Base-by-base conservation (phyloP, 2,797 vertebrate genomes). In the Argyrosomus regius region DNA sequence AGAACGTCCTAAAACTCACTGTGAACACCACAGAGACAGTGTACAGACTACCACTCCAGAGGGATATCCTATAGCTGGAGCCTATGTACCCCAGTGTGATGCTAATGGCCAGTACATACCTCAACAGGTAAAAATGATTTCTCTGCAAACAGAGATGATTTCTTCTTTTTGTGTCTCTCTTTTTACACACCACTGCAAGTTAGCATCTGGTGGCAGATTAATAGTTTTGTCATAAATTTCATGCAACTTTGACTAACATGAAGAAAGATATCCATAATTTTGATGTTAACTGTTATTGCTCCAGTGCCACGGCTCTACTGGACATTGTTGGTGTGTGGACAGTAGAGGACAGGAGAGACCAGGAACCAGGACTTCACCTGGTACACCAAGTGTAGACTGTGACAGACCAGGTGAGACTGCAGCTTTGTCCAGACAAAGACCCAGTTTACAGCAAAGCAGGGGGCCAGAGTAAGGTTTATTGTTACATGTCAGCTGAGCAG, bases 271-370 rank as follows among this genome's bases (percentile, higher is more conserved):
- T 26, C 26, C 26, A 26, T 26, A 26, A 26, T 39, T 39, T 39
- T 8, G 7, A 39, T 7, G 10, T 39, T 9, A 39, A 26, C 26
- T 26, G 26, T 26, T 26, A 26, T 18, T 18, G 28, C 18, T 59
- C 6, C 31, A 98, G 92, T 98, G 97, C 67, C 96, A 97, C 0
- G 8, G 93, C 10, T 94, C 96, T 80, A 94, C 94, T 0, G 97
- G 97, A 69, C 65, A 97, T 80, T 98, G 97, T 87, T 98, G 97
- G 97, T 98, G 97, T 3, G 97, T 98, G 85, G 94, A 97, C 6
- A 81, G 16, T 0, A 72, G 79, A 0, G 97, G 97, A 31, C 94
- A 95, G 56, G 97, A 98, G 82, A 91, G 95, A 73, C 48, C 87
- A 0, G 96, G 96, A 26, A 97, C 96, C 0, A 90, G 93, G 56